Evolutionary conservation across 2,113 vertebrate species (phyloP), one percentile per base, ranked within the genome.

Genomic region (Pantherophis guttatus): DNA sequence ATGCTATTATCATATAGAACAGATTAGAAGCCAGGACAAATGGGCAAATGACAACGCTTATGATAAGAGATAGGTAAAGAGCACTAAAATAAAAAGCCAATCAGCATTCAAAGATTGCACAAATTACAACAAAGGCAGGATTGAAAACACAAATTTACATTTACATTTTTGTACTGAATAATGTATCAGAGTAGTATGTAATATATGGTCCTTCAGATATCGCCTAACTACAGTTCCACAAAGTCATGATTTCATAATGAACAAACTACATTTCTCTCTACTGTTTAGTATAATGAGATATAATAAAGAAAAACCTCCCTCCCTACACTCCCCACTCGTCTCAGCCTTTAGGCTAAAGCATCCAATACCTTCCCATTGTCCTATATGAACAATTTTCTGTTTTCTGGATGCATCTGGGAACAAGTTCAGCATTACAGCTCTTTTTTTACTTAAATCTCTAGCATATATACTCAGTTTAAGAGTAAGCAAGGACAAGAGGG

Each of bases 341-440:
- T 33, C 93, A 86, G 89, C 12, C 62, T 0, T 92, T 91, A 81
- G 89, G 95, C 65, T 44, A 88, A 91, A 53, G 0, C 88, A 89
- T 48, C 59, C 94, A 13, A 90, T 88, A 29, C 7, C 0, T 3
- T 6, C 62, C 86, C 50, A 55, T 26, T 94, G 19, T 26, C 44
- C 86, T 81, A 44, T 1, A 5, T 55, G 0, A 59, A 44, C 75
- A 39, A 81, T 81, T 81, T 44, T 81, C 33, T 89, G 5, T 59
- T 1, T 24, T 0, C 52, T 0, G 39, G 88, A 3, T 90, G 88
- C 70, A 59, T 50, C 26, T 91, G 50, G 48, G 55, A 9, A 21
- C 13, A 12, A n/a, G 87, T 8, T 86, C 91, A 70, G 58, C 55
- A 94, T 53, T n/a, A 89, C 12, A 39, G 59, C 65, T 90, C 92